Evolutionary conservation across 2,797 vertebrate species (phyloP), one percentile per base, ranked within the genome.

Genomic region (Schizopygopsis malacanthus): DNA sequence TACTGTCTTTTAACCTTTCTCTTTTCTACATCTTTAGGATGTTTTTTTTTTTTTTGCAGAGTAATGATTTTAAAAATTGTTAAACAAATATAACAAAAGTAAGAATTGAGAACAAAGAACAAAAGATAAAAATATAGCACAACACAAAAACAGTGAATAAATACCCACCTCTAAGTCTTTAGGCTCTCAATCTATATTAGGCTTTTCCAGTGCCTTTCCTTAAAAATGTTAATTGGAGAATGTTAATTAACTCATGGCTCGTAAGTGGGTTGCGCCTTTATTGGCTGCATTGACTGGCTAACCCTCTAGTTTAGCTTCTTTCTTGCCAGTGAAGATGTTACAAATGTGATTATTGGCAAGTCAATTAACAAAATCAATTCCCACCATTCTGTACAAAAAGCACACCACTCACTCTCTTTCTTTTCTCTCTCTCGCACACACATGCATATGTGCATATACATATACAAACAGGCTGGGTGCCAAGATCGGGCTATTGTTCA

Each of bases 281-380:
- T 97, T 96, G 96, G 96, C 95, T 93, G 94, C 95, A 98, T 99
- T 98, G 98, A 99, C 98, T 97, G 98, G 96, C 86, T 92, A 93
- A 94, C 85, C 93, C 95, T 96, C 96, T 97, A 97, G 97, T 98
- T 97, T 98, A 97, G 94, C 91, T 92, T 96, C 96, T 95, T 96
- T 95, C 95, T 95, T 95, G 96, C 96, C 96, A 97, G 98, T 97
- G 97, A 92, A 94, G 96, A 96, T 97, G 95, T 97, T 98, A 98
- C 97, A 97, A 98, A 97, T 94, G 97, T 96, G 95, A 96, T 96
- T 97, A 99, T 99, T 93, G 97, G 97, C 97, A 97, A 97, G 97
- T 97, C 97, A 97, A 98, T 99, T 99, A 98, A 97, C 96, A 93
- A 93, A 95, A 97, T 99, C 97, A 98, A 99, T 99, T 97, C 92